Base-by-base conservation (phyloP, 2,797 vertebrate species). In the Acrocephalus scirpaceus region DNA sequence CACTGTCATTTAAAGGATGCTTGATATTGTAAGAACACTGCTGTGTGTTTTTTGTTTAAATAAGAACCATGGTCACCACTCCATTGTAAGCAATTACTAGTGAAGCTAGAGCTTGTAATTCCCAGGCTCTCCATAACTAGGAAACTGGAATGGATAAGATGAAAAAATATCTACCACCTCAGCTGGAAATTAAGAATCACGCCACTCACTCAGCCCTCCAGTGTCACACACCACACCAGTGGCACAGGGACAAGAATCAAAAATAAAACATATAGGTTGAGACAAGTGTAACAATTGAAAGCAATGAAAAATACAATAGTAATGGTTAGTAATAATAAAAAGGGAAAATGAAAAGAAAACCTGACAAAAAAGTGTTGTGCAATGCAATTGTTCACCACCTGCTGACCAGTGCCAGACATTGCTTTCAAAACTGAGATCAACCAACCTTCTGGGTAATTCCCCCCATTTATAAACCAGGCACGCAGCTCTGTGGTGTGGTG, bases 381-480 rank as follows among this genome's bases (percentile, higher is more conserved):
- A 53, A 5, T 29, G 19, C 20, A 53, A n/a, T 11, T 45, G 5
- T 5, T 76, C 64, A 25, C 3, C 5, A n/a, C 9, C 16, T 38
- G 16, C 27, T 60, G 72, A 29, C 2, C 0, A 0, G 1, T 38
- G 7, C 5, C 1, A 1, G 38, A n/a, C 23, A 6, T 11, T 69
- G 12, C 29, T 61, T 61, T 21, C 29, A 5, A 2, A 47, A 9
- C 13, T n/a, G 38, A 38, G 19, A 29, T 19, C 22, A 19, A 9
- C 16, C 72, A 38, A 8, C 38, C 13, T 29, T 9, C 54, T 61
- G 29, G 12, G 16, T 60, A 53, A 29, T 5, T 53, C 38, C 23
- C 8, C 17, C 12, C 5, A 2, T 38, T 26, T 32, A 19, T 29
- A 38, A 6, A 16, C 10, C 29, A 53, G n/a, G 16, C 11, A 38